Evolutionary conservation across 2,113 vertebrate genomes (phyloP).

Genomic region (Rhegmatorhina hoffmannsi): DNA sequence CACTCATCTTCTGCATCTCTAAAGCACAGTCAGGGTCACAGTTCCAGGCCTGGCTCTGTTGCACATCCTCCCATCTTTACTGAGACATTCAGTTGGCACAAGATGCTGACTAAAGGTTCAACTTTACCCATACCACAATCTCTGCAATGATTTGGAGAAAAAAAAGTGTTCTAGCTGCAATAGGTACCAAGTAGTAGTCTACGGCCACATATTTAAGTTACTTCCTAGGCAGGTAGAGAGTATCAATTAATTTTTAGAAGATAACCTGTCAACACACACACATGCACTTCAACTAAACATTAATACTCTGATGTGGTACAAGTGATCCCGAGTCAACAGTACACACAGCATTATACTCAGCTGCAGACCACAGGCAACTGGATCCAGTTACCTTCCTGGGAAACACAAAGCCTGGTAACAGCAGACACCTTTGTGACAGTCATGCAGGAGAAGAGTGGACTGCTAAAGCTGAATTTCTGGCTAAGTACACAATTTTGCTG

Average conservation of each 20-base stretch:
- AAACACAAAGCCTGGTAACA: not conserved
- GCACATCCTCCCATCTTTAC: not conserved
- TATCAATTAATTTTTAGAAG: not conserved
- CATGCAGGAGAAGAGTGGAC: not conserved
- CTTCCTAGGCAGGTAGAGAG: not conserved
- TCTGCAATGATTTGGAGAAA: not conserved
- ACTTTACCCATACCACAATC: not conserved
- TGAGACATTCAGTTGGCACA: not conserved
- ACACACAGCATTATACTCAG: accelerated
- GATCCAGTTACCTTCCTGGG: not conserved
- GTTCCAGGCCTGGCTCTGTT: not conserved
- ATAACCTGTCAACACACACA: not conserved
- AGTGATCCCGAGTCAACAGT: not conserved
- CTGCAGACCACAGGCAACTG: not conserved
- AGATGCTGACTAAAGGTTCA: not conserved
- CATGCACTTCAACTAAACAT: not conserved
- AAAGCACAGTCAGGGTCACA: not conserved
- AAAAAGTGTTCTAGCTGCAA: not conserved
- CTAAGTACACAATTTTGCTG: not conserved
- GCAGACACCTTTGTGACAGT: not conserved
- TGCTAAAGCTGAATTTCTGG: not conserved
- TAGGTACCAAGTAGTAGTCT: not conserved
- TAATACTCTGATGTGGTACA: not conserved
- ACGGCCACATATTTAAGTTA: not conserved
- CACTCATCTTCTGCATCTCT: not conserved